Evolutionary conservation across 2,888 invertebrate species (phyloP).

Genomic region (Archips xylosteana): DNA sequence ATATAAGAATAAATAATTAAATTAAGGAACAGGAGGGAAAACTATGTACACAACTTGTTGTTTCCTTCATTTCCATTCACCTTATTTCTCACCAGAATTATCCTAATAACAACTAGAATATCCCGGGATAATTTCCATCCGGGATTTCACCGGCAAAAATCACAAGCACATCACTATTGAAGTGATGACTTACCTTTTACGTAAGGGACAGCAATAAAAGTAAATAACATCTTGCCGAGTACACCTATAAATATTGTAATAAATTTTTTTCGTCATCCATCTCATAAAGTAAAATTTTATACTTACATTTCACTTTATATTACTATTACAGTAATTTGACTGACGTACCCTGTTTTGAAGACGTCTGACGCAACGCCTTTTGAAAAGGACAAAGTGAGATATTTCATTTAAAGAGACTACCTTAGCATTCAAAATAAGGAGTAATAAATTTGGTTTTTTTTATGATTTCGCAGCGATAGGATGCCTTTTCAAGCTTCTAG

Average conservation of each 20-base stretch:
- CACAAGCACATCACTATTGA: conserved; percentile 3
- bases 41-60: too few species aligned
- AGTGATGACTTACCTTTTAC: conserved; percentile 8
- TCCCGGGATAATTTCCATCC: too few species aligned
- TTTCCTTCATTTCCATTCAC: too few species aligned
- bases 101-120: too few species aligned
- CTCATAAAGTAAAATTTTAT: conserved; percentile 15
- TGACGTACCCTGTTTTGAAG: not conserved
- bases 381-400: not conserved
- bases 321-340: conserved; percentile 11
- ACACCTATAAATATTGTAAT: conserved; percentile 34
- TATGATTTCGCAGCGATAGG: too few species aligned
- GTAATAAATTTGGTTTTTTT: too few species aligned
- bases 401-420: too few species aligned
- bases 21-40: too few species aligned
- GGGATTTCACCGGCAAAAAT: not conserved
- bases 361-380: not conserved
- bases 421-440: too few species aligned
- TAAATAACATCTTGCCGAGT: conserved; percentile 7
- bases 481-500: too few species aligned
- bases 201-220: conserved; percentile 16
- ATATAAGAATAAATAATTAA: too few species aligned
- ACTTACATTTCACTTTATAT: not conserved
- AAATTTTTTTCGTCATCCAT: conserved; percentile 18
- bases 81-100: too few species aligned